These are phyloP conservation scores for Sciaenops ocellatus DNA, from an alignment of 2,797 vertebrate species.

Conservation along the genomic window DNA sequence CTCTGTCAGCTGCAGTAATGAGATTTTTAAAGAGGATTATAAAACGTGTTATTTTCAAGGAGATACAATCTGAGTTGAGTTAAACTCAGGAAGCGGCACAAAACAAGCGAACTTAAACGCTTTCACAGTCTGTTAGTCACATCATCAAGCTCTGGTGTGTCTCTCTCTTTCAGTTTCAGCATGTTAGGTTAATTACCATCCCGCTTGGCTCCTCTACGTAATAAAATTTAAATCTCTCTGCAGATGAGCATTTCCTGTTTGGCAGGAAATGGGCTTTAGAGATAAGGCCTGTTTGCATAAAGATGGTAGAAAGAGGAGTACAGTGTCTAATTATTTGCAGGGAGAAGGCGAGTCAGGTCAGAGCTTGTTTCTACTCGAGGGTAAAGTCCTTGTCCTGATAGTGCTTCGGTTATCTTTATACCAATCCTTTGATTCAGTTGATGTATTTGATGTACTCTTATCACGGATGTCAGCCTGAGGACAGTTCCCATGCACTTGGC, in stretches of 20 bases:
- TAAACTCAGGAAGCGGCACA: constrained; percentile 56
- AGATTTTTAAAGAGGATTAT: constrained; percentile 60
- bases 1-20: constrained; percentile 46
- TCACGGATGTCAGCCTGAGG: constrained; percentile 64
- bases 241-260: constrained; percentile 76
- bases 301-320: constrained; percentile 61
- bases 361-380: constrained; percentile 50
- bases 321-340: constrained; percentile 67
- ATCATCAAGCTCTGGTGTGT: constrained; percentile 39
- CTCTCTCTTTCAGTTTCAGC: constrained; percentile 40
- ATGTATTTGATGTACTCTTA: constrained; percentile 65
- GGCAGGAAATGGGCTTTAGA: constrained; percentile 70
- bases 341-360: constrained; percentile 45
- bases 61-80: constrained; percentile 64
- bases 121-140: constrained; percentile 60
- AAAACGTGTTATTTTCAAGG: constrained; percentile 55
- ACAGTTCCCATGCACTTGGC: constrained; percentile 53
- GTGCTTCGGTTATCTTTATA: constrained; percentile 56
- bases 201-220: constrained; percentile 49
- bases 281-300: constrained; percentile 79
- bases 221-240: constrained; percentile 73
- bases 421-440: constrained; percentile 49
- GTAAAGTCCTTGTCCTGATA: constrained; percentile 54
- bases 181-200: constrained; percentile 64
- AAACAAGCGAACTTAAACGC: constrained; percentile 46